phyloP scores from a whole-genome alignment of 2,113 vertebrate genomes.

The Entelurus aequoreus region DNA sequence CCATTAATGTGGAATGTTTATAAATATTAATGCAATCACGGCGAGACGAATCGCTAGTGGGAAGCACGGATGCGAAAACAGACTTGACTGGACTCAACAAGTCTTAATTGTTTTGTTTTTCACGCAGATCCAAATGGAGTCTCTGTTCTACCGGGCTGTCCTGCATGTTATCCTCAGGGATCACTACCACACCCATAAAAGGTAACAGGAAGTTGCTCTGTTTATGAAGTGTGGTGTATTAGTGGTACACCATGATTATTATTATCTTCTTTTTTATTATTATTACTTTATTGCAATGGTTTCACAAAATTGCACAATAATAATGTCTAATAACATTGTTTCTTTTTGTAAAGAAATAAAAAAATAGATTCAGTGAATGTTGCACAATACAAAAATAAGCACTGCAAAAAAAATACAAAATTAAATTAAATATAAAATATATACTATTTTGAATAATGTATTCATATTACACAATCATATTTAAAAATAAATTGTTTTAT shows the following conservation, averaged over 20 bases:
- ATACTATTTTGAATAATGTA: too few species aligned
- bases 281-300: too few species aligned
- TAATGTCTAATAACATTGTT: too few species aligned
- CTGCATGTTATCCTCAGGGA: conserved; percentile 93
- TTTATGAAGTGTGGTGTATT: not conserved
- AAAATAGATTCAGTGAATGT: too few species aligned
- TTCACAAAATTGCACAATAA: too few species aligned
- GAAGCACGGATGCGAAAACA: conserved; percentile 32
- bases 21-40: conserved; percentile 68
- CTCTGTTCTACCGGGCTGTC: conserved; percentile 93
- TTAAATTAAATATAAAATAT: too few species aligned
- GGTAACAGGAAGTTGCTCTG: conserved; percentile 64
- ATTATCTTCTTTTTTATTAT: too few species aligned
- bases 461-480: too few species aligned
- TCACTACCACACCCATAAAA: conserved; percentile 82
- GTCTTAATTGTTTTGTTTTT: conserved; percentile 3
- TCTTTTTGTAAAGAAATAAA: too few species aligned
- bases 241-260: not conserved
- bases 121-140: conserved; percentile 86
- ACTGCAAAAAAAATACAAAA: too few species aligned
- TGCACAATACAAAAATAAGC: too few species aligned
- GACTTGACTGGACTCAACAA: conserved; percentile 29
- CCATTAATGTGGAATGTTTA: conserved; percentile 57
- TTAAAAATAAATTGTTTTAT: too few species aligned
- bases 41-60: conserved; percentile 39